These are phyloP conservation scores for Enteromius fasciolatus DNA, from an alignment of 2,797 vertebrate genomes.

Conservation along the genomic window DNA sequence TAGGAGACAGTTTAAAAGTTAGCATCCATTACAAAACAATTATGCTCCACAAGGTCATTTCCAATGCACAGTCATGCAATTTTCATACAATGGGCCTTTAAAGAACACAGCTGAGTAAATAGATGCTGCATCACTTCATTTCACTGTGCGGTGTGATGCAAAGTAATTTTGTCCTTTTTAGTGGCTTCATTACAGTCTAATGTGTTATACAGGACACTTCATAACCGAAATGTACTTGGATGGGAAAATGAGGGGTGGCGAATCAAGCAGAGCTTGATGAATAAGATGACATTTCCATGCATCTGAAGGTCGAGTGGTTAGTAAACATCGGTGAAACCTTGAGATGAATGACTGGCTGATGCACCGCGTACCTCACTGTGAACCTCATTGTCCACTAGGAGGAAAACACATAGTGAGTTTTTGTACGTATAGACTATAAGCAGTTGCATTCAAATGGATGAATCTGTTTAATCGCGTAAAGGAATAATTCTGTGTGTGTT, in stretches of 20 bases:
- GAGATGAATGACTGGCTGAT: constrained; percentile 57
- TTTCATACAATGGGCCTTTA: constrained; percentile 33
- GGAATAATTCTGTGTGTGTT: background rate
- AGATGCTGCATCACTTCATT: constrained; percentile 52
- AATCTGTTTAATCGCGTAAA: background rate
- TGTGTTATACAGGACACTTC: constrained; percentile 63
- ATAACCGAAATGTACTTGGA: constrained; percentile 60
- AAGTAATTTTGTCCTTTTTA: constrained; percentile 56
- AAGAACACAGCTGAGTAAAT: constrained; percentile 45
- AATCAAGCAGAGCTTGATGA: constrained; percentile 68
- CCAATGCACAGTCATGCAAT: constrained; percentile 45
- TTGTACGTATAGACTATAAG: background rate
- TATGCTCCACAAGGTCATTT: constrained; percentile 20
- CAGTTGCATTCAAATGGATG: background rate
- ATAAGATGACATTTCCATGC: constrained; percentile 75
- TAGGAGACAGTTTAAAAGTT: background rate
- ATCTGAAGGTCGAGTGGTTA: constrained; percentile 79
- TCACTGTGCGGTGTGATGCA: constrained; percentile 42
- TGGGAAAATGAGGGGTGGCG: constrained; percentile 68
- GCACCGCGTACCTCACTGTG: background rate
- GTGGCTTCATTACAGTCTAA: constrained; percentile 60
- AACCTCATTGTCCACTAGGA: background rate
- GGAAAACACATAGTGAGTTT: background rate
- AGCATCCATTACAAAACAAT: constrained; percentile 29
- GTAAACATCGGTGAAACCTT: constrained; percentile 65